Percentiles rank a stretch among this genome's conserved stretches.
Evolutionary conservation across 2,113 vertebrate species (phyloP).

Genomic region (Menura novaehollandiae): DNA sequence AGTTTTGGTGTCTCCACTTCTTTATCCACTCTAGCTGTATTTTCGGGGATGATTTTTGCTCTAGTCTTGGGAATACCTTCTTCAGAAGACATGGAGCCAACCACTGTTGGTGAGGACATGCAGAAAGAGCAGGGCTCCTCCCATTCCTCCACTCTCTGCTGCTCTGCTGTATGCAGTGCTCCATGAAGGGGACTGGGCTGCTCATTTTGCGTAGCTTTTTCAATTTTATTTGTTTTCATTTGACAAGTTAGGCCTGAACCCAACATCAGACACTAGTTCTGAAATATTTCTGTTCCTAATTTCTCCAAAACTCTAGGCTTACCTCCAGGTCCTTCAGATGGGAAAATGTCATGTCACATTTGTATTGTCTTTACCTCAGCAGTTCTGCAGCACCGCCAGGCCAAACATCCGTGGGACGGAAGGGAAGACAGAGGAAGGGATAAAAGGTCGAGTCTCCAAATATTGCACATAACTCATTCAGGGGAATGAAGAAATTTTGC

Average conservation of each 20-base stretch:
- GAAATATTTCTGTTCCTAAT: neutral
- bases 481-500: neutral
- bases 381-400: neutral
- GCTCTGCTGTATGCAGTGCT: accelerated
- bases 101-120: accelerated
- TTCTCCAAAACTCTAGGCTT: neutral
- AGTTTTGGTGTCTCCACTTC: neutral
- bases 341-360: neutral
- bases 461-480: conserved; percentile 30
- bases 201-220: neutral
- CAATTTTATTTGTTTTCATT: neutral
- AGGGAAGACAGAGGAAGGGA: neutral
- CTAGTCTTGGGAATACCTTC: neutral
- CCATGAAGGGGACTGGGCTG: accelerated
- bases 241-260: neutral
- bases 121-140: neutral
- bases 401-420: neutral
- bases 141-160: accelerated
- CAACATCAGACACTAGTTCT: neutral
- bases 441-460: neutral
- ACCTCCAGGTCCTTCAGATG: neutral
- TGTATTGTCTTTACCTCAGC: neutral
- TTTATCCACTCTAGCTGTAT: neutral
- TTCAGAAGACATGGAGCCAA: neutral
- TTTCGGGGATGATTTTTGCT: neutral